phyloP scores from a whole-genome alignment of 2,888 invertebrate genomes.

The Tenodera sinensis region DNA sequence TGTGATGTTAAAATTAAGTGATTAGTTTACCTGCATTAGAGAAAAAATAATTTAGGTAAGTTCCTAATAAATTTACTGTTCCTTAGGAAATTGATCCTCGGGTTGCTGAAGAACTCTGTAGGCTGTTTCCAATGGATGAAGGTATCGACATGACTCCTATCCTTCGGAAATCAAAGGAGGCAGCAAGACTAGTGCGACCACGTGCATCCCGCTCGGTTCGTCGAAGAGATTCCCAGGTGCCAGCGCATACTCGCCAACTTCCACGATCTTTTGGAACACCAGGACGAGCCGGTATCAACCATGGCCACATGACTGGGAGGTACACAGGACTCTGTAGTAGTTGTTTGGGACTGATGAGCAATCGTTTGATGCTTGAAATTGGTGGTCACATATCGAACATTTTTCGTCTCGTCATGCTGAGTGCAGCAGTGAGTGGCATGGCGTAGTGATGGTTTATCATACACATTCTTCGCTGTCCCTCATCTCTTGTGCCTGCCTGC shows the following conservation, averaged over 20 bases:
- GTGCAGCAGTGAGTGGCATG: not conserved
- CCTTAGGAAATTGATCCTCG: conserved; percentile 51
- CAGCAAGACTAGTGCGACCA: conserved; percentile 55
- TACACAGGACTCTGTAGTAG: conserved; percentile 29
- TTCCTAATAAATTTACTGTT: not conserved
- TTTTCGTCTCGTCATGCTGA: not conserved
- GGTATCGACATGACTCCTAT: conserved; percentile 84
- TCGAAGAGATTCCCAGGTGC: not conserved
- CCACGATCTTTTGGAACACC: conserved; percentile 3
- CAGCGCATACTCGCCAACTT: not conserved
- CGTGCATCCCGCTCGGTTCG: conserved; percentile 13
- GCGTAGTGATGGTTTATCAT: not conserved
- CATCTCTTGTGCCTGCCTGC: not conserved
- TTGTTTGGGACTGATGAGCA: conserved; percentile 24
- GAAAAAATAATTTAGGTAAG: not conserved
- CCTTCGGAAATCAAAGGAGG: conserved; percentile 78
- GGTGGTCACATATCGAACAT: conserved; percentile 1
- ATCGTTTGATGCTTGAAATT: conserved; percentile 6
- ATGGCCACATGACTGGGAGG: conserved; percentile 23
- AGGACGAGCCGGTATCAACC: conserved; percentile 5
- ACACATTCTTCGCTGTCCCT: not conserved
- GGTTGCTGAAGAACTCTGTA: conserved; percentile 71
- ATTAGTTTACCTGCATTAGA: too few species aligned
- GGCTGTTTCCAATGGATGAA: conserved; percentile 90
- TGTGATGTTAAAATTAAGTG: too few species aligned